Conservation (phyloP, 2,888 invertebrate genomes). For the Agonopterix heracliana region DNA sequence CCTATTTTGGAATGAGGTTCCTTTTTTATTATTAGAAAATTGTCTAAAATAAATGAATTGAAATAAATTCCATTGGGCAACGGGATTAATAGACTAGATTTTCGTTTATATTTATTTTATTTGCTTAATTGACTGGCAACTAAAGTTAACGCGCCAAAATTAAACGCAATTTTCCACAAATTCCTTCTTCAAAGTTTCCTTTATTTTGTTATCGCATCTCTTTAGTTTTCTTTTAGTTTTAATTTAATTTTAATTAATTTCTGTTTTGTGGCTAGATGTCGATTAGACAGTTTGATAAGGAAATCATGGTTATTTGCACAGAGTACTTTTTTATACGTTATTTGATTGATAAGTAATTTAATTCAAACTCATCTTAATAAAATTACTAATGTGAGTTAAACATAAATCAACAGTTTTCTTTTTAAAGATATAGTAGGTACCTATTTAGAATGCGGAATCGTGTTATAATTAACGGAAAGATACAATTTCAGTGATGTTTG, state of each 20-base stretch:
- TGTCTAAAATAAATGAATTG: conserved; percentile 21
- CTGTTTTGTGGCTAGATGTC: not conserved
- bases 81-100: not conserved
- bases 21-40: no score
- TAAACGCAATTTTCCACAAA: not conserved
- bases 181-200: not conserved
- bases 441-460: no score
- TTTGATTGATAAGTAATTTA: no score
- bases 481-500: no score
- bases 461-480: no score
- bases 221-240: not conserved
- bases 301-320: no score
- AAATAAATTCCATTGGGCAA: conserved; percentile 23
- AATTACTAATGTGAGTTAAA: no score
- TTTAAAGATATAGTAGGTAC: no score
- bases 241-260: not conserved
- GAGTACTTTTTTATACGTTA: no score
- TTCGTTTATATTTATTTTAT: not conserved
- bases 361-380: no score
- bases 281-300: no score
- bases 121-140: conserved; percentile 2
- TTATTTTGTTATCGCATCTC: not conserved
- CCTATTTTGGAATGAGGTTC: conserved; percentile 36
- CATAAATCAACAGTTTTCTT: no score
- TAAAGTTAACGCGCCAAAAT: not conserved